These are phyloP conservation scores for Callorhinus ursinus DNA, from an alignment of 2,113 vertebrate species.

Conservation along the genomic window DNA sequence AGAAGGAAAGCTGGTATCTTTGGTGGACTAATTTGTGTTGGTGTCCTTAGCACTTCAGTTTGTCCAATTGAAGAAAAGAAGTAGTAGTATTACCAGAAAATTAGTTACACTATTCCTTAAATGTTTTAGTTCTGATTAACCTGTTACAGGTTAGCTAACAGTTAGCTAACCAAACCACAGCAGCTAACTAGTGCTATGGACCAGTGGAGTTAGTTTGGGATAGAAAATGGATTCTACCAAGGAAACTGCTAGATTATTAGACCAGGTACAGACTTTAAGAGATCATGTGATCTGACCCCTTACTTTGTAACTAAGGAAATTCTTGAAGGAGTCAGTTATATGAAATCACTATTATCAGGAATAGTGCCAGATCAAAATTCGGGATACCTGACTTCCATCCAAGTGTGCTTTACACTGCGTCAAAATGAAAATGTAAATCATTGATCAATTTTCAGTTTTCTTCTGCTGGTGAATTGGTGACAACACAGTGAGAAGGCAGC, in stretches of 20 bases:
- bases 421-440: not conserved
- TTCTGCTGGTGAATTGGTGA: not conserved
- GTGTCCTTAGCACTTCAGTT: not conserved
- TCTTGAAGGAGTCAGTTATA: not conserved
- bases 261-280: not conserved
- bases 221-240: not conserved
- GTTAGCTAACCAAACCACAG: not conserved
- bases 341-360: not conserved
- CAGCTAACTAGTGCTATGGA: not conserved
- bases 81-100: not conserved
- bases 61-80: not conserved
- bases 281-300: not conserved
- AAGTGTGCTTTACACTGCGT: not conserved
- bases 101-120: not conserved
- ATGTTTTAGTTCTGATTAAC: not conserved
- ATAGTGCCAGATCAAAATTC: not conserved
- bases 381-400: not conserved
- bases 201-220: not conserved
- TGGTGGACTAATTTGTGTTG: not conserved
- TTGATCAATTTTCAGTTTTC: not conserved
- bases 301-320: conserved; percentile 15
- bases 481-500: not conserved
- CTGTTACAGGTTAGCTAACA: not conserved
- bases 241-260: conserved; percentile 19
- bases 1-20: not conserved